phyloP scores from a whole-genome alignment of 53 echinoderm and acorn worm species.

The Hippasteria phrygiana region DNA sequence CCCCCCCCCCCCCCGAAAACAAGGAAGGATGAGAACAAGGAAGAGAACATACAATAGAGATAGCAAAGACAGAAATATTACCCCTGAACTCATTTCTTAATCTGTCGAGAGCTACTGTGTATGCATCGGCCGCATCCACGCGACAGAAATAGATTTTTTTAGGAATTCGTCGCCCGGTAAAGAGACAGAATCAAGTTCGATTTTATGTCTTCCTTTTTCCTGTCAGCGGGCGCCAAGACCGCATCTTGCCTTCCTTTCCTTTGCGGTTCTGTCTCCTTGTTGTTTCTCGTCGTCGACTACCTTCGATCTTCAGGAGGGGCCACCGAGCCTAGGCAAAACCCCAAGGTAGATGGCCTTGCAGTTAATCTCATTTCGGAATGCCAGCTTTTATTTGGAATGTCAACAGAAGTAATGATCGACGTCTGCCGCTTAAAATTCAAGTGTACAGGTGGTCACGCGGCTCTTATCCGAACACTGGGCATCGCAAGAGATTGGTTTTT shows the following conservation, averaged over 20 bases:
- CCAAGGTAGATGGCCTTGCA: background rate
- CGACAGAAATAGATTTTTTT: constrained; percentile 27
- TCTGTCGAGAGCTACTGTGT: constrained; percentile 3
- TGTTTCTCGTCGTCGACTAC: constrained; percentile 29
- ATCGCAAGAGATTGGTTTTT: no score
- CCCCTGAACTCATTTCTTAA: constrained; percentile 4
- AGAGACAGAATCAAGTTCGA: constrained; percentile 57
- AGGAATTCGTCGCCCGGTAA: constrained; percentile 40
- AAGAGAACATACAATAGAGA: background rate
- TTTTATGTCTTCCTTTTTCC: constrained; percentile 23
- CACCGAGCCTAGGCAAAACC: background rate
- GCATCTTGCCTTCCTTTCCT: background rate
- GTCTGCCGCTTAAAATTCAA: background rate
- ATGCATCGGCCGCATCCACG: background rate
- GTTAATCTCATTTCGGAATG: constrained; percentile 53
- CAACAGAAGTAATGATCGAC: constrained; percentile 1
- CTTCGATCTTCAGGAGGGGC: constrained; percentile 28
- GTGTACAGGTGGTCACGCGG: background rate
- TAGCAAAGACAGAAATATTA: background rate
- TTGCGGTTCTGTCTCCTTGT: background rate
- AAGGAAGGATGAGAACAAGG: background rate
- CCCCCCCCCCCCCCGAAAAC: background rate
- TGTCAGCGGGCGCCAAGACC: constrained; percentile 11
- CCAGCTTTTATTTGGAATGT: constrained; percentile 31
- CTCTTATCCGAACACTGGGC: no score